These are phyloP conservation scores for Netelia melanura DNA, from an alignment of 2,888 invertebrate species.

Conservation along the genomic window DNA sequence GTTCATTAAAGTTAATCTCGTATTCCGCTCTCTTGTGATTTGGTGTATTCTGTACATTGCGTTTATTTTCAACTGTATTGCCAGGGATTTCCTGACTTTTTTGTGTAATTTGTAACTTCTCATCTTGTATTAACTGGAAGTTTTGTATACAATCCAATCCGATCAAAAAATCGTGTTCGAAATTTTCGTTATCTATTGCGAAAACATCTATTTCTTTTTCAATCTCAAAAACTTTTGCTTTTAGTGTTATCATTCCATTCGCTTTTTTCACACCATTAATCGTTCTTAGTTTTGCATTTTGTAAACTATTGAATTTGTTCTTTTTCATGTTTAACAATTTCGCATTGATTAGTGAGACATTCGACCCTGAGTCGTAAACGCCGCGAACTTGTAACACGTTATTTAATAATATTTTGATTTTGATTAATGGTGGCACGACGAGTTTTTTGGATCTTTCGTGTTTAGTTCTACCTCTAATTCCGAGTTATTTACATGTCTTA, in stretches of 20 bases:
- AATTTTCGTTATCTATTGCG: constrained; percentile 63
- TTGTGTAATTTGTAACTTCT: constrained; percentile 52
- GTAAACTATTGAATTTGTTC: constrained; percentile 57
- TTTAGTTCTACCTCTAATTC: constrained; percentile 72
- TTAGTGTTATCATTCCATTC: constrained; percentile 54
- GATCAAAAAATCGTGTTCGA: constrained; percentile 61
- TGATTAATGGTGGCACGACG: constrained; percentile 70
- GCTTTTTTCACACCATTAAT: constrained; percentile 66
- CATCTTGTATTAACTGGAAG: constrained; percentile 64
- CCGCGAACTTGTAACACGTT: constrained; percentile 55
- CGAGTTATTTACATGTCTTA: constrained; percentile 70
- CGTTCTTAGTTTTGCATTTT: constrained; percentile 64
- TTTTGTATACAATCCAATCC: constrained; percentile 61
- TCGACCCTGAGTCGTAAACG: constrained; percentile 70
- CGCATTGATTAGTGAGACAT: constrained; percentile 69
- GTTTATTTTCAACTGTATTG: not conserved
- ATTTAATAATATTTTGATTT: constrained; percentile 63
- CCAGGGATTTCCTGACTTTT: not conserved
- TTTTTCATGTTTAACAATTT: constrained; percentile 67
- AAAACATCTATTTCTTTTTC: constrained; percentile 61
- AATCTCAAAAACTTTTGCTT: constrained; percentile 58
- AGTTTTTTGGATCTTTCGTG: constrained; percentile 73
- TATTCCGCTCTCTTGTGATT: constrained; percentile 11
- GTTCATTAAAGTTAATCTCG: constrained; percentile 52
- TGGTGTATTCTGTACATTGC: not conserved